phyloP scores from a whole-genome alignment of 2,797 vertebrate species.

The Oreochromis mossambicus region DNA sequence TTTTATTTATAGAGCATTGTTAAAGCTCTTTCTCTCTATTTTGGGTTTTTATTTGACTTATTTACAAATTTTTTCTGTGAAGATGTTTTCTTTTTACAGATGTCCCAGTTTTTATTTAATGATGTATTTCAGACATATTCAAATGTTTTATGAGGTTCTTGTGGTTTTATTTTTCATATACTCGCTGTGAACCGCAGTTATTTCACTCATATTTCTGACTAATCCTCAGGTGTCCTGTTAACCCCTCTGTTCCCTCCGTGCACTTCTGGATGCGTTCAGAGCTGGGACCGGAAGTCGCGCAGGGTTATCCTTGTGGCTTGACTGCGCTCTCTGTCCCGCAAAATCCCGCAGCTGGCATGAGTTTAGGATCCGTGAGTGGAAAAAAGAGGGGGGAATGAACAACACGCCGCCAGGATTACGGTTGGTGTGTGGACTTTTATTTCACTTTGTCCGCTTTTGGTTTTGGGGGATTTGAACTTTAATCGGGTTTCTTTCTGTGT shows the following conservation, averaged over 20 bases:
- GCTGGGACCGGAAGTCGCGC: background rate
- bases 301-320: background rate
- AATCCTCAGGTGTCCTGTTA: background rate
- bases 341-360: slow-evolving; percentile 41
- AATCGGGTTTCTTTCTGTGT: slow-evolving; percentile 12
- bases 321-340: slow-evolving; percentile 2
- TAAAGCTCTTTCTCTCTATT: background rate
- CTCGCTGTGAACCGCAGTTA: background rate
- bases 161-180: background rate
- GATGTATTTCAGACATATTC: background rate
- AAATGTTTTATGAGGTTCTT: background rate
- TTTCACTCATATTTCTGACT: background rate
- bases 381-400: slow-evolving; percentile 71
- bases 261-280: slow-evolving; percentile 29
- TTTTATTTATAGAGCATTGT: background rate
- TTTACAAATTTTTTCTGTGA: background rate
- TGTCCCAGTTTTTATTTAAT: background rate
- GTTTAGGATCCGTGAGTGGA: slow-evolving; percentile 52
- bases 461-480: background rate
- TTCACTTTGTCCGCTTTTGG: slow-evolving; percentile 14
- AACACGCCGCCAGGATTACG: slow-evolving; percentile 77
- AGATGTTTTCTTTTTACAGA: background rate
- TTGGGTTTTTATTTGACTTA: background rate
- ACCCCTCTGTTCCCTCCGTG: no score
- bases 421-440: slow-evolving; percentile 76